Evolutionary conservation across 2,888 invertebrate genomes (phyloP), one percentile per base, ranked within the genome.

Genomic region (Ceriagrion tenellum): DNA sequence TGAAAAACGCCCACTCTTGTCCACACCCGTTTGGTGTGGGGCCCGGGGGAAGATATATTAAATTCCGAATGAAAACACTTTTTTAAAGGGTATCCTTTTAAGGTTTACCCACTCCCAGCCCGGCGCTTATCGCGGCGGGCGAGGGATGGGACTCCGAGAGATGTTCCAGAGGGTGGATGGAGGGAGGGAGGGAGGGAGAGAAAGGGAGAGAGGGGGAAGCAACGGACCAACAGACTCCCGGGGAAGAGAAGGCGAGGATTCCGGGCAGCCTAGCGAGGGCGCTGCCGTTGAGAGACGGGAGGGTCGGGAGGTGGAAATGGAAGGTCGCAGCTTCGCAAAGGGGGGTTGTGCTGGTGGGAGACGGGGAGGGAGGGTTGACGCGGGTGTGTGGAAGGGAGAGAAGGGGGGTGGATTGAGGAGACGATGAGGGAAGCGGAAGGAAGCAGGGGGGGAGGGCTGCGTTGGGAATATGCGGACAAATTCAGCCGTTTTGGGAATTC

Each of bases 31-130:
- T 47, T 59, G n/a, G 35, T 16, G 30, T 16, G 81, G 35, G 81
- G 0, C 35, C 12, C 13, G 8, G 0, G 35, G 35, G 35, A 81
- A 81, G 13, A 59, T 59, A 81, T 81, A 81, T 81, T 81, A 81
- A 81, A 81, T 81, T 81, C 35, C 30, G 30, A 81, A 35, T 30
- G 81, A 81, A 81, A 35, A 81, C 81, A 81, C 10, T 69, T 26
- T 63, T 81, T 81, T 81, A 81, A 81, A 81, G 81, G 81, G 30
- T 35, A 35, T 35, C 59, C 59, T 69, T 74, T 81, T 35, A 81
- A 81, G 81, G 81, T 81, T 81, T 81, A 26, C 8, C 30, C 63
- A 8, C 59, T 59, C 69, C 69, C 69, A 26, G 81, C 81, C 35
- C 30, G 81, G 81, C 81, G 81, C 81, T 81, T 81, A 81, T 81